Evolutionary conservation across 2,113 vertebrate species (phyloP).

Genomic region (Clupea harengus): DNA sequence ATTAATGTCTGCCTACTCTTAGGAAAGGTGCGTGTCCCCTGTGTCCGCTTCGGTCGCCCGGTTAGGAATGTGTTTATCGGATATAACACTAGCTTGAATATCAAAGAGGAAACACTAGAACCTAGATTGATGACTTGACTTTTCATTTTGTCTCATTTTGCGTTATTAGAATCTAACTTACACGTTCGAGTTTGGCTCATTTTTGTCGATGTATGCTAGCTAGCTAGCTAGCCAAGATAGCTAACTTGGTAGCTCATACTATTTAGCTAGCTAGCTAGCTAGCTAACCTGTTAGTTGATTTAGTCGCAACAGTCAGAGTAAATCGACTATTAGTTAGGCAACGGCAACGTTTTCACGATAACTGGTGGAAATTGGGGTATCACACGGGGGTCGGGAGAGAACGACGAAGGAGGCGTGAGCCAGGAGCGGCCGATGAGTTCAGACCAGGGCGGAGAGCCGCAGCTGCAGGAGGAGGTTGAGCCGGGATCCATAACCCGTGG

Average conservation of each 20-base stretch:
- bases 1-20: conserved; percentile 64
- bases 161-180: conserved; percentile 27
- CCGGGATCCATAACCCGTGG: conserved; percentile 44
- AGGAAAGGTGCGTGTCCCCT: conserved; percentile 75
- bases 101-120: conserved; percentile 41
- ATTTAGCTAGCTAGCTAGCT: conserved; percentile 60
- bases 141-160: conserved; percentile 27
- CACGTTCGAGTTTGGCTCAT: conserved; percentile 52
- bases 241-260: conserved; percentile 30
- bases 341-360: not conserved
- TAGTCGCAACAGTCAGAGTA: not conserved
- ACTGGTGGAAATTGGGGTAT: conserved; percentile 54
- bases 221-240: conserved; percentile 60
- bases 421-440: conserved; percentile 82
- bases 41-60: conserved; percentile 75
- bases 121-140: conserved; percentile 43
- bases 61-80: conserved; percentile 62
- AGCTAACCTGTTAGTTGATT: conserved; percentile 53
- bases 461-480: conserved; percentile 73
- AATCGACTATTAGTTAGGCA: not conserved
- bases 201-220: conserved; percentile 28
- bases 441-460: conserved; percentile 78
- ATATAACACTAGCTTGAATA: conserved; percentile 43
- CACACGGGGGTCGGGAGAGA: conserved; percentile 69
- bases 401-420: conserved; percentile 73